Conservation (phyloP, 2,113 vertebrate genomes). For the Takifugu bimaculatus region DNA sequence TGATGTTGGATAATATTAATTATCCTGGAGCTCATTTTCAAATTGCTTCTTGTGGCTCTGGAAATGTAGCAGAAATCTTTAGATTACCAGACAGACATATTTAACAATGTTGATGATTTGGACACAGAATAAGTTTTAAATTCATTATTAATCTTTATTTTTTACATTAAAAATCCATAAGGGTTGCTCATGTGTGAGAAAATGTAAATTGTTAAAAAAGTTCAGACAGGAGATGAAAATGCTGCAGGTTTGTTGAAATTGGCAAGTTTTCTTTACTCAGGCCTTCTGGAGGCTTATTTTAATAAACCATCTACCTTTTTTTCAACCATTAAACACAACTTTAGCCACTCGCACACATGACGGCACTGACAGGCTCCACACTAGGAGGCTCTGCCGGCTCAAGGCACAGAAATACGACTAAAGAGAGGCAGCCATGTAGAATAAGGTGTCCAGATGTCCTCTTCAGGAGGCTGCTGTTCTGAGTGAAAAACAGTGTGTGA, state of each 20-base stretch:
- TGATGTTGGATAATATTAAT: no score
- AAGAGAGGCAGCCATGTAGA: background rate
- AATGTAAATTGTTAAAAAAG: background rate
- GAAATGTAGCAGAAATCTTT: no score
- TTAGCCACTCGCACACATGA: background rate
- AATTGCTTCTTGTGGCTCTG: no score
- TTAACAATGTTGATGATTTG: no score
- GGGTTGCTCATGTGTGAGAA: background rate
- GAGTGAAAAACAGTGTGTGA: background rate
- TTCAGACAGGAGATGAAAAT: background rate
- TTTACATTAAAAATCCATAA: constrained; percentile 1
- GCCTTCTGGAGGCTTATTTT: background rate
- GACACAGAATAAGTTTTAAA: background rate
- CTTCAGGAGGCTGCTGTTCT: background rate
- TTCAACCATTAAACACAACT: background rate
- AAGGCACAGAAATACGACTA: background rate
- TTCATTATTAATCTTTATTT: constrained; percentile 11
- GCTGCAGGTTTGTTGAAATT: background rate
- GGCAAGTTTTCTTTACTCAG: background rate
- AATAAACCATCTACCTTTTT: background rate
- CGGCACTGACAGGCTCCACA: background rate
- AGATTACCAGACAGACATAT: no score
- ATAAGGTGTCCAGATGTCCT: background rate
- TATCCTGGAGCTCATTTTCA: no score
- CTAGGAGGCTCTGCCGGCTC: background rate